These are phyloP conservation scores for Enteromius trimaculatus DNA, from an alignment of 2,797 vertebrate genomes.

Conservation along the genomic window DNA sequence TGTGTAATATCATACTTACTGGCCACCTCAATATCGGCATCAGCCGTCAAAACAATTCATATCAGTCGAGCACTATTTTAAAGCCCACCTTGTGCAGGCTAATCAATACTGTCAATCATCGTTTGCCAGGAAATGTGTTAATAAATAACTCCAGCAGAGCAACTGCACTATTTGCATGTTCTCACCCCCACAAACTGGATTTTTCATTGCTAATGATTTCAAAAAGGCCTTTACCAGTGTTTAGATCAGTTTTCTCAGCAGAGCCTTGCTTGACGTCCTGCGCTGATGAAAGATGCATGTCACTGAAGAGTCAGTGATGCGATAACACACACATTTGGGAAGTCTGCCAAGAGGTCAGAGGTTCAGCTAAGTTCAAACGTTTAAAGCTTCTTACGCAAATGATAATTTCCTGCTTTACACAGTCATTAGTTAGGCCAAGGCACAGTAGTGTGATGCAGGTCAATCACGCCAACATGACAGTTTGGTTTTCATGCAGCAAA, in stretches of 20 bases:
- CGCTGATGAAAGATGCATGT: background rate
- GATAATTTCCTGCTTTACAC: background rate
- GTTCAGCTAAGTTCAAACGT: background rate
- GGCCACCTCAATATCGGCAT: background rate
- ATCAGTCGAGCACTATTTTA: background rate
- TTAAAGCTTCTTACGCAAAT: constrained; percentile 16
- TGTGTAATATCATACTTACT: background rate
- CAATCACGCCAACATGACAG: background rate
- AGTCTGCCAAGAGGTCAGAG: background rate
- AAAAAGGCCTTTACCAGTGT: background rate
- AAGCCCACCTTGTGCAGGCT: background rate
- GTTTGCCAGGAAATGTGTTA: constrained; percentile 1
- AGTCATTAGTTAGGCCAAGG: background rate
- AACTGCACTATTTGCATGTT: background rate
- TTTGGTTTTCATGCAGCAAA: background rate
- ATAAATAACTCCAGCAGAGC: constrained; percentile 12
- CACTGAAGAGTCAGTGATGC: background rate
- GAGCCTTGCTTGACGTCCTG: background rate
- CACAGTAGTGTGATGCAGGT: constrained; percentile 4
- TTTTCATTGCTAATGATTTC: background rate
- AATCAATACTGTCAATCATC: constrained; percentile 9
- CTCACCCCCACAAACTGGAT: background rate
- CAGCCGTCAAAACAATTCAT: background rate
- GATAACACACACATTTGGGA: background rate
- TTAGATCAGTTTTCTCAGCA: background rate